phyloP scores from a whole-genome alignment of 1,140 invertebrate genomes.

The Temnothorax longispinosus region DNA sequence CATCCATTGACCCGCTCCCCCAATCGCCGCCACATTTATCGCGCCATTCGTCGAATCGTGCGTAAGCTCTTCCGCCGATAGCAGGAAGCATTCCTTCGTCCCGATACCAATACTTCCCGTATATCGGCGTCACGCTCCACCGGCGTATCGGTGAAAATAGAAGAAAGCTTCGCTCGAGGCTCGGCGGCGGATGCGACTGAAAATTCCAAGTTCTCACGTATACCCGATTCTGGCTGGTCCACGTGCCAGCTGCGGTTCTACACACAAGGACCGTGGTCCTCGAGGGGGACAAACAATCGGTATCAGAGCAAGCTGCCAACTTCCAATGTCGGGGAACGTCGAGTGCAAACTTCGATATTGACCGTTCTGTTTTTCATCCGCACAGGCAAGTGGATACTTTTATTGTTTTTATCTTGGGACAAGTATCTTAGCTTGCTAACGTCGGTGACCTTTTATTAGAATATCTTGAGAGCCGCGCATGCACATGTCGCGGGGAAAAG shows the following conservation, averaged over 20 bases:
- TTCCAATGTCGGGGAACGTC: background rate
- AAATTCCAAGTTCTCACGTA: conserved; percentile 15
- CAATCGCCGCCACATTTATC: conserved; percentile 63
- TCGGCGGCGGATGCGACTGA: background rate
- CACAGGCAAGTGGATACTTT: background rate
- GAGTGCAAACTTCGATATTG: conserved; percentile 29
- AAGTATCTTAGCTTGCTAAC: background rate
- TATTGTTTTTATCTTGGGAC: background rate
- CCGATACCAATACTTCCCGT: conserved; percentile 52
- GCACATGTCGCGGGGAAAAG: background rate
- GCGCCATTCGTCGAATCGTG: conserved; percentile 57
- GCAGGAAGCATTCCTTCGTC: conserved; percentile 46
- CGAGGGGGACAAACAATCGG: conserved; percentile 27
- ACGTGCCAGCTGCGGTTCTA: conserved; percentile 18
- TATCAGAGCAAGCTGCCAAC: conserved; percentile 23
- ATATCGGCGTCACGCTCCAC: conserved; percentile 45
- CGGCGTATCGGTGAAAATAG: conserved; percentile 45
- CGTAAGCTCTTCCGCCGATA: conserved; percentile 52
- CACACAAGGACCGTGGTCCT: background rate
- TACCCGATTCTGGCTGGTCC: conserved; percentile 37
- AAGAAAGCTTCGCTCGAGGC: background rate
- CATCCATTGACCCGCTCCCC: conserved; percentile 56
- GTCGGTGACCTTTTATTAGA: background rate
- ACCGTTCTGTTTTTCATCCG: conserved; percentile 1
- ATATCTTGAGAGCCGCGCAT: background rate